phyloP scores from a whole-genome alignment of 2,888 invertebrate species.

The Tryphoninae sp. region DNA sequence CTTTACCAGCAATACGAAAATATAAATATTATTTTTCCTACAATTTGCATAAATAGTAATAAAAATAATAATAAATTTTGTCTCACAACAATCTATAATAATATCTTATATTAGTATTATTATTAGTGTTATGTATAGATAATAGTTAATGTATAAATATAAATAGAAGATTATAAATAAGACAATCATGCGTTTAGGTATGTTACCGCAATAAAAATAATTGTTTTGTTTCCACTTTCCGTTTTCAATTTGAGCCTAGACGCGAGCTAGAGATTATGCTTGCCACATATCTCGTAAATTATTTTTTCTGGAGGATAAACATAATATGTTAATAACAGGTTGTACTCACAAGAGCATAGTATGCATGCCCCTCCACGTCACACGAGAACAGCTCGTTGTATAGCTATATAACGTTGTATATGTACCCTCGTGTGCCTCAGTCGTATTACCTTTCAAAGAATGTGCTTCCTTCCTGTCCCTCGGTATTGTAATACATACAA shows the following conservation, averaged over 20 bases:
- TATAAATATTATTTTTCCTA: too few relatives aligned
- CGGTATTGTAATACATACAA: conserved; percentile 34
- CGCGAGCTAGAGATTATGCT: background rate
- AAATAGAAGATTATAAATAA: background rate
- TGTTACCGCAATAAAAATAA: background rate
- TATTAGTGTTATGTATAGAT: background rate
- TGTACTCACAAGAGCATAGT: conserved; percentile 2
- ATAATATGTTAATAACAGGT: conserved; percentile 20
- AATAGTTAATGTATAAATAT: background rate
- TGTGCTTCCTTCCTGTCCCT: conserved; percentile 75
- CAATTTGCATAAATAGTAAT: too few relatives aligned
- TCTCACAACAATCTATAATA: too few relatives aligned
- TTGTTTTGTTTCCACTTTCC: background rate
- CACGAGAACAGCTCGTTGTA: conserved; percentile 9
- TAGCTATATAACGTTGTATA: conserved; percentile 1
- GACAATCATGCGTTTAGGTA: background rate
- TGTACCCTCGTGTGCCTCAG: background rate
- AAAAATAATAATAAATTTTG: too few relatives aligned
- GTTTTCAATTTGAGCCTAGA: background rate
- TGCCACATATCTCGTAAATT: conserved; percentile 2
- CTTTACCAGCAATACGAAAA: too few relatives aligned
- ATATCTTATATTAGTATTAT: too few relatives aligned
- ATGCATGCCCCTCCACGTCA: background rate
- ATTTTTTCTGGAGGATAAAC: conserved; percentile 24
- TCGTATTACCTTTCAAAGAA: conserved; percentile 67